A percentile compares a stretch with the other conserved stretches of the same genome.
phyloP scores from a whole-genome alignment of 2,113 vertebrate species.

The Notothenia coriiceps region DNA sequence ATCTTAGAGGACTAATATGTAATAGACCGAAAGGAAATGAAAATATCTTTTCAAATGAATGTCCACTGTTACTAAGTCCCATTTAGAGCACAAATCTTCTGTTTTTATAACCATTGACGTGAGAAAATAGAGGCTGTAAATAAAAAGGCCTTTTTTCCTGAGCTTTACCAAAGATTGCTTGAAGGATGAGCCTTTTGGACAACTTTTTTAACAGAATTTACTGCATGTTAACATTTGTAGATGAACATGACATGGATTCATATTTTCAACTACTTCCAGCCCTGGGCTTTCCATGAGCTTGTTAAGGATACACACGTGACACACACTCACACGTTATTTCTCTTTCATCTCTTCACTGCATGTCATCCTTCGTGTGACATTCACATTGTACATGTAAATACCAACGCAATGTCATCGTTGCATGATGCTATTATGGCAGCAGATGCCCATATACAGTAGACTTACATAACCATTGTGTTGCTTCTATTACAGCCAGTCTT shows the following conservation, averaged over 20 bases:
- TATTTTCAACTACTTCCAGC: constrained; percentile 1
- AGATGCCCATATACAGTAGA: constrained; percentile 43
- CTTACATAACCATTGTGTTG: constrained; percentile 18
- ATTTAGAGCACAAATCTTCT: not conserved
- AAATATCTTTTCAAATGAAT: not conserved
- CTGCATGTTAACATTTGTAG: not conserved
- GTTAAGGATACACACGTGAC: not conserved
- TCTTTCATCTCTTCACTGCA: not conserved
- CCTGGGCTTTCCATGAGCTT: not conserved
- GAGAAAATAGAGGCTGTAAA: not conserved
- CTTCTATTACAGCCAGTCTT: constrained; percentile 12
- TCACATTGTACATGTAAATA: constrained; percentile 47
- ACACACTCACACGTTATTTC: constrained; percentile 1
- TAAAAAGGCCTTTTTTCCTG: not conserved
- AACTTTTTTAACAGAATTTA: not conserved
- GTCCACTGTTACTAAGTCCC: not conserved
- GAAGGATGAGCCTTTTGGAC: not conserved
- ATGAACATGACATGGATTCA: not conserved
- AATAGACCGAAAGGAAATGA: no score
- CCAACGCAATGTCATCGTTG: constrained; percentile 46
- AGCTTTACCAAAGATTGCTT: not conserved
- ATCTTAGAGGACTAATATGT: no score
- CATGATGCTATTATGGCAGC: constrained; percentile 56
- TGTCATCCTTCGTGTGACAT: constrained; percentile 19
- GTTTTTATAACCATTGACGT: not conserved